Percentiles rank a stretch among this genome's conserved stretches.
Evolutionary conservation across 2,797 vertebrate genomes (phyloP).

Genomic region (Pseudotriccus pelzelni): DNA sequence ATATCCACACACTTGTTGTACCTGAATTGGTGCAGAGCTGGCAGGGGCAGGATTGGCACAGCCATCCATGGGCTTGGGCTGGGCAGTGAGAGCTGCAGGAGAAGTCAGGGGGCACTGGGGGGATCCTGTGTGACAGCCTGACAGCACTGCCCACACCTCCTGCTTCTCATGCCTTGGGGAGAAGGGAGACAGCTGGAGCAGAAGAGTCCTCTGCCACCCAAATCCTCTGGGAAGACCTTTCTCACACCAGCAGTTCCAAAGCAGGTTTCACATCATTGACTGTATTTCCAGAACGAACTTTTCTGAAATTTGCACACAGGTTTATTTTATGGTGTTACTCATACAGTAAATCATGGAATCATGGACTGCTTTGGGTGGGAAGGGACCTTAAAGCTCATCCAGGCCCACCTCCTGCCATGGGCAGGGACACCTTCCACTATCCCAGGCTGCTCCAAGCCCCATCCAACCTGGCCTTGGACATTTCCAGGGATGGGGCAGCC

Average conservation of each 20-base stretch:
- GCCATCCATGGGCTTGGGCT: accelerated
- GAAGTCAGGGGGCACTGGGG: neutral
- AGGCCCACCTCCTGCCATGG: neutral
- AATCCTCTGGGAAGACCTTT: neutral
- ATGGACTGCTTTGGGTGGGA: neutral
- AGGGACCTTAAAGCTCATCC: neutral
- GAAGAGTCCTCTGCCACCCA: accelerated
- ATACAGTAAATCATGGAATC: accelerated
- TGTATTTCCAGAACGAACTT: neutral
- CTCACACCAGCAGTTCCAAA: neutral
- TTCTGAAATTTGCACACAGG: neutral
- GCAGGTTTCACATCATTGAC: neutral
- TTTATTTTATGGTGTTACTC: accelerated
- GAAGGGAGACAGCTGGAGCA: neutral
- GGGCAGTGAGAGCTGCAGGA: neutral
- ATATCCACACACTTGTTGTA: neutral
- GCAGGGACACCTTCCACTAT: neutral
- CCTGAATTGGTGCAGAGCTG: neutral
- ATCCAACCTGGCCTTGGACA: neutral
- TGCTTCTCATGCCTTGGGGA: accelerated
- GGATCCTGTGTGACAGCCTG: neutral
- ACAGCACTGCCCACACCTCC: neutral
- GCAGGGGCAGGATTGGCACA: neutral
- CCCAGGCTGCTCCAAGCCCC: neutral
- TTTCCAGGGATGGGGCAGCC: neutral